Conservation (phyloP, 2,797 vertebrate species). For the Alcedo atthis region DNA sequence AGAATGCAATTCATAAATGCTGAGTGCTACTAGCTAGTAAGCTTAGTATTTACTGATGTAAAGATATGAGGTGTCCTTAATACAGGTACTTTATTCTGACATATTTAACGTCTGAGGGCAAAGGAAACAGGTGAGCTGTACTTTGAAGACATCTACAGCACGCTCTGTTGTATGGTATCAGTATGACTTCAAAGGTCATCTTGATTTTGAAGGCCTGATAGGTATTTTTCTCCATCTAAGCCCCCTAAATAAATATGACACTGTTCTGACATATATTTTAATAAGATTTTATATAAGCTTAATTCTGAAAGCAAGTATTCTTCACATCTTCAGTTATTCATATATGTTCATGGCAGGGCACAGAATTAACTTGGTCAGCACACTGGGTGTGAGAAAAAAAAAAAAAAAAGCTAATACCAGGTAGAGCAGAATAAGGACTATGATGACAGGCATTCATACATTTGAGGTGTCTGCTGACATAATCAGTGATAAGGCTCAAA, state of each 20-base stretch:
- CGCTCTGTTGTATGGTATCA: rapidly evolving
- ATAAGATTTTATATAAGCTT: not conserved
- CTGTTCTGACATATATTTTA: not conserved
- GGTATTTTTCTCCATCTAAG: not conserved
- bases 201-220: not conserved
- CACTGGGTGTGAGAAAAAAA: not conserved
- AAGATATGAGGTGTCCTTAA: not conserved
- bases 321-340: constrained; percentile 38
- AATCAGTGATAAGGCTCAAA: not conserved
- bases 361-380: constrained; percentile 52
- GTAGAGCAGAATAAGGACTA: not conserved
- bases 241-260: not conserved
- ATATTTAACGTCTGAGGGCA: not conserved
- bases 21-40: not conserved
- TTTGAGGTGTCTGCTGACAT: not conserved
- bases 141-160: not conserved
- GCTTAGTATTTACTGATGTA: not conserved
- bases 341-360: constrained; percentile 53
- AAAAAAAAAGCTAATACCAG: not conserved
- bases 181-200: not conserved
- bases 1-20: not conserved
- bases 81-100: not conserved
- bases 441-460: not conserved
- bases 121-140: not conserved
- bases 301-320: constrained; percentile 8